These are phyloP conservation scores for Pteruthius melanotis DNA, from an alignment of 2,113 vertebrate genomes.

Conservation along the genomic window DNA sequence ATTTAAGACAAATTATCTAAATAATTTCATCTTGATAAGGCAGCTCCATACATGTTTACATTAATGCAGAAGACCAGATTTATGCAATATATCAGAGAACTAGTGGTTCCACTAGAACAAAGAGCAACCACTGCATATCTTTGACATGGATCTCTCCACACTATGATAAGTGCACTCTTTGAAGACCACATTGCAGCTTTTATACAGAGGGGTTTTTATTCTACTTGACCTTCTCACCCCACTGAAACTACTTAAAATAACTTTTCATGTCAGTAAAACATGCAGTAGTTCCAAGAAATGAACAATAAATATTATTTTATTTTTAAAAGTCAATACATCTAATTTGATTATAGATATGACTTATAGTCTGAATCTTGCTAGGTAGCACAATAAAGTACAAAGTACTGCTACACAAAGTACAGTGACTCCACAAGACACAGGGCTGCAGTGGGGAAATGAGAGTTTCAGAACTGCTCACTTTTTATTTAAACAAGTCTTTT, in stretches of 20 bases:
- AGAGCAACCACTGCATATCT: constrained; percentile 39
- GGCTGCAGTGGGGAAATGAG: not conserved
- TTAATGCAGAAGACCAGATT: constrained; percentile 44
- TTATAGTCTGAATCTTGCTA: not conserved
- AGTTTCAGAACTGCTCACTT: not conserved
- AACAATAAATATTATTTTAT: not conserved
- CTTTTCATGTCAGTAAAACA: not conserved
- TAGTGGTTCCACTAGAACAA: constrained; percentile 1
- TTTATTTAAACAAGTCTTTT: constrained; percentile 18
- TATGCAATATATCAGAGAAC: constrained; percentile 50
- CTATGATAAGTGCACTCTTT: constrained; percentile 5
- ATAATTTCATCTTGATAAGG: constrained; percentile 65
- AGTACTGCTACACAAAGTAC: not conserved
- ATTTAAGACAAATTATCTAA: constrained; percentile 68
- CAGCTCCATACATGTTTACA: constrained; percentile 27
- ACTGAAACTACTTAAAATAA: constrained; percentile 36
- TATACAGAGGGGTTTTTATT: not conserved
- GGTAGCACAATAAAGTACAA: not conserved
- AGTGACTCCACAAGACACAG: constrained; percentile 10
- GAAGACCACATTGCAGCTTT: not conserved
- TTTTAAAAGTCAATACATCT: not conserved
- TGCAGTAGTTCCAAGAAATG: not conserved
- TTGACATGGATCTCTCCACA: not conserved
- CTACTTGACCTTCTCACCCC: not conserved
- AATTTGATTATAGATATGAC: not conserved